These are phyloP conservation scores for Ostrea denselamellosa DNA, from an alignment of 1,140 invertebrate genomes.

Conservation along the genomic window DNA sequence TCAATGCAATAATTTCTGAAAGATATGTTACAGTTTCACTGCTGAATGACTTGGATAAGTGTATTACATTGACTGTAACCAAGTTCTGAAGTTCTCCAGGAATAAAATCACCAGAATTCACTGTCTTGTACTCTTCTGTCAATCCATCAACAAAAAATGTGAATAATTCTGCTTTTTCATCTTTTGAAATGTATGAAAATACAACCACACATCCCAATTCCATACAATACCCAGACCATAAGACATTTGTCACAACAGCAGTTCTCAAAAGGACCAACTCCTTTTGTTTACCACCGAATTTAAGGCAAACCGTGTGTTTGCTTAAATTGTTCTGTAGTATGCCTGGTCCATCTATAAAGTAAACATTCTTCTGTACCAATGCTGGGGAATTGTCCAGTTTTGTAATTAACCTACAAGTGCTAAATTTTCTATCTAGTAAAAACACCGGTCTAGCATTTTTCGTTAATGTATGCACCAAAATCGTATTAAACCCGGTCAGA, in stretches of 20 bases:
- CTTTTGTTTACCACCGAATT: background rate
- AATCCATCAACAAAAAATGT: background rate
- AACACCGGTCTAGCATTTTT: background rate
- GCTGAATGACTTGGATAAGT: background rate
- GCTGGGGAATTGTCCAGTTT: background rate
- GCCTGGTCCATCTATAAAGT: background rate
- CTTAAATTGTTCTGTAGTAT: background rate
- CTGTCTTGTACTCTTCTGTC: background rate
- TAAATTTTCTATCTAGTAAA: background rate
- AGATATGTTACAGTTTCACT: background rate
- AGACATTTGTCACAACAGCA: background rate
- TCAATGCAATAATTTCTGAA: slow-evolving; percentile 7
- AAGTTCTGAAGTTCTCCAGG: slow-evolving; percentile 2
- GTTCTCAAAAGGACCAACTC: background rate
- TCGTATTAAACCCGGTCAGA: background rate
- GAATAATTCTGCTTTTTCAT: background rate
- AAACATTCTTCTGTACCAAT: background rate
- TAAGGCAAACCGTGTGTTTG: background rate
- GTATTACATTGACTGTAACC: background rate
- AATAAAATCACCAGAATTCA: background rate
- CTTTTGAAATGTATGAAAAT: background rate
- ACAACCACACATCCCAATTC: background rate
- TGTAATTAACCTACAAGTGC: background rate
- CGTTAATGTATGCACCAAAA: background rate
- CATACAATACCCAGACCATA: slow-evolving; percentile 2